These are phyloP conservation scores for Torymus tubicola DNA, from an alignment of 2,888 invertebrate genomes.

Conservation along the genomic window DNA sequence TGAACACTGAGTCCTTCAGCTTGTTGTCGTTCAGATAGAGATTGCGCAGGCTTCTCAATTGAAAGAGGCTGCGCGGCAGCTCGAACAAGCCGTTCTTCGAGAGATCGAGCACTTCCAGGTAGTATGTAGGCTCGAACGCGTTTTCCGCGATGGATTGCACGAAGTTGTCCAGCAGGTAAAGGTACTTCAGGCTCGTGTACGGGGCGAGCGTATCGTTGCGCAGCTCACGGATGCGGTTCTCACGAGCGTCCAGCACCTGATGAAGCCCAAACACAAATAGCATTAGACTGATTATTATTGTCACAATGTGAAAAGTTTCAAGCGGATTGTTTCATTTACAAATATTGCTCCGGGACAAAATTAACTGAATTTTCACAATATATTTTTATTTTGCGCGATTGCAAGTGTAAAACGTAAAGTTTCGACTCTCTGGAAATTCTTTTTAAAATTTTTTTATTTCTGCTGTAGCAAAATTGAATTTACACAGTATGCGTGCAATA, in stretches of 20 bases:
- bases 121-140: constrained; percentile 77
- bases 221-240: constrained; percentile 79
- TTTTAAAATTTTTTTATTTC: too few species aligned
- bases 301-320: not conserved
- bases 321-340: not conserved
- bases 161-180: constrained; percentile 81
- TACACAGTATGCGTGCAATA: too few species aligned
- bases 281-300: not conserved
- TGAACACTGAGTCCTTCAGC: constrained; percentile 75
- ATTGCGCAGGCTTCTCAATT: constrained; percentile 80
- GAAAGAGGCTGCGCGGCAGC: constrained; percentile 78
- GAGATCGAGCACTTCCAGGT: constrained; percentile 79
- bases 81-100: constrained; percentile 78
- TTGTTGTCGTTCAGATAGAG: constrained; percentile 80
- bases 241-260: constrained; percentile 80
- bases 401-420: too few species aligned
- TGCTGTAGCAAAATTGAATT: too few species aligned
- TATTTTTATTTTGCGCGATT: too few species aligned
- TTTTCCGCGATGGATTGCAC: constrained; percentile 79
- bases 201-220: constrained; percentile 77
- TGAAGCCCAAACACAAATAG: constrained; percentile 63
- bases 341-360: too few species aligned
- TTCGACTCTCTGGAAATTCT: too few species aligned
- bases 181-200: constrained; percentile 78
- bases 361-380: too few species aligned